Evolutionary conservation across 2,888 invertebrate genomes (phyloP).

Genomic region (Tridacna crocea): DNA sequence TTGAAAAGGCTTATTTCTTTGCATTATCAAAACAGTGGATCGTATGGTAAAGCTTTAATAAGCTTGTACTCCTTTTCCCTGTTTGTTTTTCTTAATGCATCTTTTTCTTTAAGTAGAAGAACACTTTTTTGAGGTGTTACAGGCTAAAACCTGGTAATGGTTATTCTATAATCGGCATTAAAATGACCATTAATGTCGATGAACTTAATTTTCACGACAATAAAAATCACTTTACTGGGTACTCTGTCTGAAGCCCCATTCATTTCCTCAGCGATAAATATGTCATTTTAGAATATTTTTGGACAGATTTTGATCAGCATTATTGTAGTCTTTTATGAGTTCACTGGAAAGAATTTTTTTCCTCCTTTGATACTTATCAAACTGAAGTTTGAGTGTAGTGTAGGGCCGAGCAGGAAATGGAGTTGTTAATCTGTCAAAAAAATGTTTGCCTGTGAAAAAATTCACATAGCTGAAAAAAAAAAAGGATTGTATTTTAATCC

Average conservation of each 20-base stretch:
- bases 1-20: too few species aligned
- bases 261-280: conserved; percentile 48
- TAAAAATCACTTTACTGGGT: conserved; percentile 36
- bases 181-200: conserved; percentile 54
- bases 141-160: background rate
- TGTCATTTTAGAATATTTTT: conserved; percentile 47
- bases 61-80: too few species aligned
- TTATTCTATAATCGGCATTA: conserved; percentile 32
- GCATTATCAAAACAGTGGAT: too few species aligned
- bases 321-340: conserved; percentile 58
- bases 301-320: conserved; percentile 55
- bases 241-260: conserved; percentile 22
- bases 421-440: conserved; percentile 22
- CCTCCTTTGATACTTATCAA: conserved; percentile 9
- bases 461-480: conserved; percentile 14
- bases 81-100: too few species aligned
- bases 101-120: too few species aligned
- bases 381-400: background rate
- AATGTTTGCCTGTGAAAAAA: conserved; percentile 3
- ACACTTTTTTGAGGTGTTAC: too few species aligned
- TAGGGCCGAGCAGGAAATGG: conserved; percentile 11
- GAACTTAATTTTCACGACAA: conserved; percentile 56
- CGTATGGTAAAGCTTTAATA: too few species aligned
- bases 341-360: background rate
- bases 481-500: background rate